phyloP scores from a whole-genome alignment of 2,888 invertebrate species.

The Conomelus anceps region DNA sequence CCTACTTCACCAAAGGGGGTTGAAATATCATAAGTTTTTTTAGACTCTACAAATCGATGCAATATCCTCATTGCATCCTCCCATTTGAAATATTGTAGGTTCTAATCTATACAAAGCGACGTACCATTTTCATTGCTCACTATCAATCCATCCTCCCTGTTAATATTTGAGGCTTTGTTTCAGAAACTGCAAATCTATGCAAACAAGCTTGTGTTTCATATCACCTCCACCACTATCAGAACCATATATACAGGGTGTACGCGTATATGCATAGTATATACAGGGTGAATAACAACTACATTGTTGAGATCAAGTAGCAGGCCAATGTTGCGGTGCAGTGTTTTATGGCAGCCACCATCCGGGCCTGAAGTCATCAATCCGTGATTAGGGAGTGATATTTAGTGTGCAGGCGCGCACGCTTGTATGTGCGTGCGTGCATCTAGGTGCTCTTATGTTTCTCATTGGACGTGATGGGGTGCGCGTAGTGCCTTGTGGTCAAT shows the following conservation, averaged over 20 bases:
- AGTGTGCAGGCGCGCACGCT: neutral
- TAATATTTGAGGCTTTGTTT: neutral
- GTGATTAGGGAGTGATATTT: neutral
- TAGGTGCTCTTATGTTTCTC: neutral
- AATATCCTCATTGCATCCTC: too few relatives aligned
- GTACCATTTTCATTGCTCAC: too few relatives aligned
- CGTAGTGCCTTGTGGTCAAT: neutral
- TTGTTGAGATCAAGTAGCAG: neutral
- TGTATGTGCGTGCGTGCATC: neutral
- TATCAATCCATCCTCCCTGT: neutral
- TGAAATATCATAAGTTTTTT: too few relatives aligned
- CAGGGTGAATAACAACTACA: neutral
- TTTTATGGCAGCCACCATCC: neutral
- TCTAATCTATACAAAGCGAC: too few relatives aligned
- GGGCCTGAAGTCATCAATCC: neutral
- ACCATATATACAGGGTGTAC: too few relatives aligned
- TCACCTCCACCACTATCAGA: too few relatives aligned
- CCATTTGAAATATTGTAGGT: too few relatives aligned
- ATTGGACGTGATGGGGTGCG: neutral
- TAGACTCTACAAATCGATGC: too few relatives aligned
- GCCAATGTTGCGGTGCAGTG: neutral
- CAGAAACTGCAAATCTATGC: neutral
- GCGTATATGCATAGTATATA: too few relatives aligned
- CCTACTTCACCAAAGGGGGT: too few relatives aligned
- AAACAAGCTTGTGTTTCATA: neutral